phyloP scores from a whole-genome alignment of 2,888 invertebrate genomes.

The Strigamia transsilvanica region DNA sequence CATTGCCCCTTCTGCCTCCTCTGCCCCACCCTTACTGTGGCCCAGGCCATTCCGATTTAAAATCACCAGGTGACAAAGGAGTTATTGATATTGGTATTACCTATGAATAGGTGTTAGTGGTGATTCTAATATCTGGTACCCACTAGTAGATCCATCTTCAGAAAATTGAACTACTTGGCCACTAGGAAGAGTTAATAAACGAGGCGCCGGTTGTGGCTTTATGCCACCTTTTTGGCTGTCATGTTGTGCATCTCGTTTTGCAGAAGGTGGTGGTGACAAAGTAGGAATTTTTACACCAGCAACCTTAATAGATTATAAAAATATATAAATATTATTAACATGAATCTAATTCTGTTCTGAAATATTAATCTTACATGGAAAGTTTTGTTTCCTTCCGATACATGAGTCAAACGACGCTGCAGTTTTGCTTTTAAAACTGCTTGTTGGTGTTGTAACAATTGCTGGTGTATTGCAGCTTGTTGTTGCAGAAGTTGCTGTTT shows the following conservation, averaged over 20 bases:
- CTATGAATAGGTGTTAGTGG: constrained; percentile 53
- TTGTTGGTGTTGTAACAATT: constrained; percentile 20
- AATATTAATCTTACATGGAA: constrained; percentile 23
- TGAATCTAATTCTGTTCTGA: too few relatives aligned
- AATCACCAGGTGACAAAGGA: not conserved
- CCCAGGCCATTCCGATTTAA: too few relatives aligned
- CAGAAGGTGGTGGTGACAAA: constrained; percentile 10
- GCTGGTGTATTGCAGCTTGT: constrained; percentile 35
- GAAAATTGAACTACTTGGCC: constrained; percentile 23
- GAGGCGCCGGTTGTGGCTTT: constrained; percentile 54
- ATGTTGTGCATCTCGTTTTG: constrained; percentile 34
- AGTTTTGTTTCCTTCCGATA: not conserved
- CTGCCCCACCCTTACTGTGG: too few relatives aligned
- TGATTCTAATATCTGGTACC: constrained; percentile 54
- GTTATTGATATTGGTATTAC: not conserved
- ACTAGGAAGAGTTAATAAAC: constrained; percentile 44
- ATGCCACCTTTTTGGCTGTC: constrained; percentile 25
- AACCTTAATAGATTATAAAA: constrained; percentile 1
- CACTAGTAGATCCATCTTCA: not conserved
- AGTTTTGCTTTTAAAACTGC: constrained; percentile 9
- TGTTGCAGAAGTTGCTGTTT: not conserved
- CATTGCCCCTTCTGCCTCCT: too few relatives aligned
- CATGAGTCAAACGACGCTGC: constrained; percentile 1
- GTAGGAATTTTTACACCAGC: constrained; percentile 17
- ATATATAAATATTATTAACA: too few relatives aligned